Evolutionary conservation across 2,888 invertebrate species (phyloP), one percentile per base, ranked within the genome.

Genomic region (Rotaria macrura): DNA sequence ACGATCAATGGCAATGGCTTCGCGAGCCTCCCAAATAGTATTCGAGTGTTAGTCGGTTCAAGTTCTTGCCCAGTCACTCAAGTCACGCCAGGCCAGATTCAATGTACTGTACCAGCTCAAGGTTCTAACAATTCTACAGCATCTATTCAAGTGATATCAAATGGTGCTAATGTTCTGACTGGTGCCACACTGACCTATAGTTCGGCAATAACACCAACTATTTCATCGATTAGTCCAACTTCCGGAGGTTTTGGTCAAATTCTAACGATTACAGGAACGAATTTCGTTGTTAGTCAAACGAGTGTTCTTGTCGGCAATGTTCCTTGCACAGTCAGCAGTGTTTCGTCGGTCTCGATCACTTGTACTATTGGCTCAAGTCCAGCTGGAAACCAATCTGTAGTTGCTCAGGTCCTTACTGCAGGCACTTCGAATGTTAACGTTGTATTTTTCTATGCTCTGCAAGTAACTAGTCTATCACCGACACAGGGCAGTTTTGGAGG

Each of bases 1-100:
- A 74, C 38, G 49, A 86, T 86, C 5, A 54, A 57, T 85, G 86
- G 86, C 10, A 86, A 84, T 47, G 86, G 86, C 9, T 86, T 86
- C 23, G 52, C 54, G 1, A 40, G 43, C 14, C 12, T 9, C 9
- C 14, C 17, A 1, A 17, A 0, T 38, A 55, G 79, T n/a, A 55
- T 40, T 29, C 25, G 47, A n/a, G 84, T 86, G 5, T 49, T 6
- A 43, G 34, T 84, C 29, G 86, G 84, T 79, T 84, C 84, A 47
- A 34, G 17, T 1, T 9, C 2, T 49, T 86, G 86, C 84, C 17
- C 43, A 20, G 40, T 86, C 17, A 10, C 43, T 14, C 25, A 12
- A 34, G n/a, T 12, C 7, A 86, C 40, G 17, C 52, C 54, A 40
- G n/a, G 23, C 4, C 43, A 40, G 25, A 79, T 86, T 57, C 29